phyloP scores from a whole-genome alignment of 2,888 invertebrate species.

The Ariolimax columbianus region DNA sequence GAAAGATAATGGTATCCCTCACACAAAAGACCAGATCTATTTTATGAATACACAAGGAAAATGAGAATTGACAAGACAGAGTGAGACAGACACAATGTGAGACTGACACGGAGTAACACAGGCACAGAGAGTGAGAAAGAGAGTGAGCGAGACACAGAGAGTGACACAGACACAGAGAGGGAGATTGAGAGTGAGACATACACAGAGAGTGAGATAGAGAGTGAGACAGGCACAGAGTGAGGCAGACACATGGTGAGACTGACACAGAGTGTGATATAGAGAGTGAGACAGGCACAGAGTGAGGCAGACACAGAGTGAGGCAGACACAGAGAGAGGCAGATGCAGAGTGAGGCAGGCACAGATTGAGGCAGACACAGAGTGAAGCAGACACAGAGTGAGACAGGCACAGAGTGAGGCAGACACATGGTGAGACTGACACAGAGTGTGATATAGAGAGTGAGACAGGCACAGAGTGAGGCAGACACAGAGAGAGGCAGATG shows the following conservation, averaged over 20 bases:
- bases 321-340: background rate
- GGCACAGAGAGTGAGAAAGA: background rate
- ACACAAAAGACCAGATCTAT: no score
- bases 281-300: background rate
- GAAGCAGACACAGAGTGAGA: background rate
- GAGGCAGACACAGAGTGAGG: background rate
- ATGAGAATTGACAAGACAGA: no score
- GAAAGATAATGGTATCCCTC: no score
- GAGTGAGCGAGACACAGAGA: background rate
- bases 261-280: background rate
- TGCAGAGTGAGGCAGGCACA: no score
- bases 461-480: background rate
- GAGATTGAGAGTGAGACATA: background rate
- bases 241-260: conserved; percentile 40
- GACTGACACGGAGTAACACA: background rate
- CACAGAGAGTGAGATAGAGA: background rate
- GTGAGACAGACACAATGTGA: background rate
- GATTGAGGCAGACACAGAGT: background rate
- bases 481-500: background rate
- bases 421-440: background rate
- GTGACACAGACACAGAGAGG: background rate
- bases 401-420: background rate
- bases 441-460: background rate
- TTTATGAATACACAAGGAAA: no score
- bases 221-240: background rate